Base-by-base conservation (phyloP, 1,140 invertebrate species). In the Ectropis grisescens region DNA sequence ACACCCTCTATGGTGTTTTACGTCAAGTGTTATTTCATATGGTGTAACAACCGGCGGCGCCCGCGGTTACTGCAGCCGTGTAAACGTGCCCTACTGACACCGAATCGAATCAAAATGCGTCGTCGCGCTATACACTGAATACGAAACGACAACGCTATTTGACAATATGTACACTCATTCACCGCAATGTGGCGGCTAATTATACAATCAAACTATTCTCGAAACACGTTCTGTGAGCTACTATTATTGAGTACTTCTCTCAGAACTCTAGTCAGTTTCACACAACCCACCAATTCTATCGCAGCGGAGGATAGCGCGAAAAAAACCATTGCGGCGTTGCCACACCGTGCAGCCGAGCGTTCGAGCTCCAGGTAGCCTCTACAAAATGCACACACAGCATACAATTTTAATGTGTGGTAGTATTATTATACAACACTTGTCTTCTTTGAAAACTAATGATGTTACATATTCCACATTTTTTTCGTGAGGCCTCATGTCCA, bases 241-340 rank as follows among this genome's bases (percentile, higher is more conserved):
- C 46, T 39, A 41, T 29, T 53, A 47, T 35, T 39, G 30, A 50
- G 37, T 43, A 37, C 29, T 28, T 43, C 26, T 43, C 48, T 45
- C 37, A 44, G 50, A 62, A 65, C 9, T 22, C 4, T 22, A 62
- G 52, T 36, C 43, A 57, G 45, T 66, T 70, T 56, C 50, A 66
- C 51, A 59, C 54, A 49, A 4, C 16, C 3, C 16, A 52, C 39
- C 47, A 55, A 58, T 55, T 68, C 60, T 47, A 66, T 66, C 55
- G 59, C 56, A 72, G 60, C 61, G 58, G 54, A 67, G 70, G 61
- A 64, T 67, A 72, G 62, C 61, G 58, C 62, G 61, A 72, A 61
- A 26, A 47, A 72, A 68, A 61, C 61, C 47, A 71, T 54, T 60
- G 74, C 75, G 71, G 50, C 69, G 75, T 80, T 80, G 75, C 75